Base-by-base conservation (phyloP, 2,113 vertebrate genomes). In the Neodontobutis hainanensis region DNA sequence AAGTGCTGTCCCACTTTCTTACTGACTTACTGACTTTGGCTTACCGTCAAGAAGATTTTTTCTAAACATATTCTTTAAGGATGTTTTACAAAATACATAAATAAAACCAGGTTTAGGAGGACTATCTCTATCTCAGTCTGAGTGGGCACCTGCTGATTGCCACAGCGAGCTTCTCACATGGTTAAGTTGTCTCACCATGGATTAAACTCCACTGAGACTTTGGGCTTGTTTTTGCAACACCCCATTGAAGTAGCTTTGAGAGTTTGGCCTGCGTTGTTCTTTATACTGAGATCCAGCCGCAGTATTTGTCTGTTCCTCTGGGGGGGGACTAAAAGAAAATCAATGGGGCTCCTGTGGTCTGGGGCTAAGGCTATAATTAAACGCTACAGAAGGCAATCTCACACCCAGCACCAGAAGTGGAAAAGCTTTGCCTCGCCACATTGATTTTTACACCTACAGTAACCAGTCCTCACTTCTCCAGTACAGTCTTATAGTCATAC, bases 291-390 rank as follows among this genome's bases (percentile, higher is more conserved):
- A 84, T 66, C 73, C 49, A 76, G 70, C 68, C 73, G 81, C 84
- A 87, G 70, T 80, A 87, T 89, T 87, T 74, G 76, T 65, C 55
- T 66, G 35, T 74, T 83, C 73, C 82, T 80, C 68, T 66, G 71
- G 68, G 75, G 75, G 65, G 67, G 61, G 75, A 67, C 80, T 81
- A 85, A 87, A 78, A 70, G 77, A 80, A 91, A 90, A 92, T 92
- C 88, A 82, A 91, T 90, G 80, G 64, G 52, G 65, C 78, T 80
- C 52, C 81, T 68, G 78, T 75, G 80, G 77, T 80, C 75, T 52
- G 51, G 66, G 80, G 76, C 82, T 81, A 68, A 78, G 76, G 64
- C 86, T 82, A 71, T 89, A 89, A 92, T 92, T 91, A 92, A 90
- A 88, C 77, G 82, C 85, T 86, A 84, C 86, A 88, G 71, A 82